phyloP scores from a whole-genome alignment of 2,797 vertebrate species.

The Lemur catta region DNA sequence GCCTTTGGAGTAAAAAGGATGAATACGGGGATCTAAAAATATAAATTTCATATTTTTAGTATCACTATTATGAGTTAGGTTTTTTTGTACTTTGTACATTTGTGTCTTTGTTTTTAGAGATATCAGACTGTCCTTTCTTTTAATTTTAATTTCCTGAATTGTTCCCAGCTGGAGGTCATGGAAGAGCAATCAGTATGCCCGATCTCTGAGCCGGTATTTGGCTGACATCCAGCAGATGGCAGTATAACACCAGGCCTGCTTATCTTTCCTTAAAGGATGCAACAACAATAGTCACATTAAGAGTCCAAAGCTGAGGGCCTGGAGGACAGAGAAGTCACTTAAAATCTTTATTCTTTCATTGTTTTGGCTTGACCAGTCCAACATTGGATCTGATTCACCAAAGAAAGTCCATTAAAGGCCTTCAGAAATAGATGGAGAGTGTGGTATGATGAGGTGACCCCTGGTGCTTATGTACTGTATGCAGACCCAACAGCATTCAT shows the following conservation, averaged over 20 bases:
- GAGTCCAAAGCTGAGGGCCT: not conserved
- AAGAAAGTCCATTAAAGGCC: not conserved
- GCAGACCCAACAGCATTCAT: not conserved
- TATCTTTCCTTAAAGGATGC: not conserved
- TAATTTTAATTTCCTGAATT: not conserved
- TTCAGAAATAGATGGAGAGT: not conserved
- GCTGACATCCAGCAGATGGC: conserved; percentile 28
- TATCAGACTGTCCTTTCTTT: not conserved
- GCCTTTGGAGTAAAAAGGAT: not conserved
- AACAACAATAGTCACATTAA: not conserved
- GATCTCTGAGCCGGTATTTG: not conserved
- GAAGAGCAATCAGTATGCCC: not conserved
- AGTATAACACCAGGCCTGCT: not conserved
- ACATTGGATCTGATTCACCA: not conserved
- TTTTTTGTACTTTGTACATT: not conserved
- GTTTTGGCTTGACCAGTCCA: not conserved
- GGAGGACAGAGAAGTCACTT: not conserved
- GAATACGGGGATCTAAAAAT: not conserved
- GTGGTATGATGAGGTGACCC: not conserved
- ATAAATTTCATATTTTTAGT: not conserved
- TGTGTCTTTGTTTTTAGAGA: conserved; percentile 3
- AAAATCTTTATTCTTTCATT: not conserved
- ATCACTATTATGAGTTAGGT: not conserved
- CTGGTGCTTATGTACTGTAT: not conserved
- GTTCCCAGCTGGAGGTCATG: not conserved